phyloP scores from a whole-genome alignment of 2,113 vertebrate genomes.

The Zosterops japonicus region DNA sequence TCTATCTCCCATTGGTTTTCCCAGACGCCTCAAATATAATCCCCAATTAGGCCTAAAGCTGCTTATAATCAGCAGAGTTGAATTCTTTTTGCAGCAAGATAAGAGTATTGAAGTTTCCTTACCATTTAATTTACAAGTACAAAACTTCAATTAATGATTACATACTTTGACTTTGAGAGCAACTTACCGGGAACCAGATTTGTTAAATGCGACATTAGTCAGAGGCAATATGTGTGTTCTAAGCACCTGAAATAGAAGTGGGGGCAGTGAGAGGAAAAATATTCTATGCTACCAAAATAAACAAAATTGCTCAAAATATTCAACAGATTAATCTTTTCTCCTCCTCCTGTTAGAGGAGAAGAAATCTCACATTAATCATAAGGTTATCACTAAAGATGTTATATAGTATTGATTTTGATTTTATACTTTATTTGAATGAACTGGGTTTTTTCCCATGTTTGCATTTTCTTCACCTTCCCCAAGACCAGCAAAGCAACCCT shows the following conservation, averaged over 20 bases:
- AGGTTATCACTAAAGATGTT: neutral
- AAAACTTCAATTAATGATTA: neutral
- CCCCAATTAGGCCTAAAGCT: neutral
- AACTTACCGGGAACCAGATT: slow-evolving; percentile 91
- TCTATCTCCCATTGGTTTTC: neutral
- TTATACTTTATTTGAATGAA: neutral
- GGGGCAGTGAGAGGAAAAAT: neutral
- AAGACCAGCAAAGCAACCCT: neutral
- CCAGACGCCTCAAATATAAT: neutral
- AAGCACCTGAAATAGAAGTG: slow-evolving; percentile 76
- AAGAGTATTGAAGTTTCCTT: neutral
- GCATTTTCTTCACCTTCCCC: neutral
- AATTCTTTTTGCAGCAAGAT: neutral
- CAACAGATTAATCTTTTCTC: neutral
- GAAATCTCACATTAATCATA: neutral
- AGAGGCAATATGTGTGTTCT: slow-evolving; percentile 89
- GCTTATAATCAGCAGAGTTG: neutral
- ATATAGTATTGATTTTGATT: neutral
- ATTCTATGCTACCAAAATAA: neutral
- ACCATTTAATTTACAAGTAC: neutral
- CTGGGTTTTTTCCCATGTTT: neutral
- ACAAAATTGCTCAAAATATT: neutral
- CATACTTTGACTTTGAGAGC: neutral
- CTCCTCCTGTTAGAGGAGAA: neutral
- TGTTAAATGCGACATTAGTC: slow-evolving; percentile 96